Evolutionary conservation across 2,797 vertebrate genomes (phyloP).

Genomic region (Masticophis lateralis): DNA sequence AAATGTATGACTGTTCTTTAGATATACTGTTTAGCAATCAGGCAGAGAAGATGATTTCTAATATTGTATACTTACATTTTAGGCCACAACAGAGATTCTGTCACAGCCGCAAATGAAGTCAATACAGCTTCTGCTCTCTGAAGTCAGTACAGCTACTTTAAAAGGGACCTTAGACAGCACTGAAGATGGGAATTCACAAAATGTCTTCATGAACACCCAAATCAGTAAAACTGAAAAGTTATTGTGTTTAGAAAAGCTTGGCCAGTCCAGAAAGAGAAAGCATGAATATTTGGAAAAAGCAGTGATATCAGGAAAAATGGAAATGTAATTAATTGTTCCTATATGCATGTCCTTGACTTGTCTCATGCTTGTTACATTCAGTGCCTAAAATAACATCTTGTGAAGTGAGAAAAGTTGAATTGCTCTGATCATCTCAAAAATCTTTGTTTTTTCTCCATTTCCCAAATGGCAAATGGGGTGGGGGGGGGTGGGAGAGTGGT

Average conservation of each 20-base stretch:
- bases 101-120: conserved; percentile 4
- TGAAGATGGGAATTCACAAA: conserved; percentile 33
- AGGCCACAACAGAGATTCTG: conserved; percentile 52
- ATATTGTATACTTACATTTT: conserved; percentile 35
- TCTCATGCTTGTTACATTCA: not conserved
- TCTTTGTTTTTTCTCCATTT: not conserved
- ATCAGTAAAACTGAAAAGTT: conserved; percentile 63
- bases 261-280: conserved; percentile 70
- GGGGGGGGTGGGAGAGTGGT: fast-evolving
- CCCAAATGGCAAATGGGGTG: not conserved
- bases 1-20: not conserved
- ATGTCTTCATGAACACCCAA: conserved; percentile 50
- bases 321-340: conserved; percentile 8
- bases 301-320: conserved; percentile 27
- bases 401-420: not conserved
- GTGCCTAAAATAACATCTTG: not conserved
- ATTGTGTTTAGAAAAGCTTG: conserved; percentile 58
- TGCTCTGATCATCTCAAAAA: not conserved
- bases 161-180: conserved; percentile 4
- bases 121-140: not conserved
- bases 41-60: not conserved
- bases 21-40: not conserved
- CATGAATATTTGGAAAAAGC: conserved; percentile 42
- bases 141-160: conserved; percentile 14
- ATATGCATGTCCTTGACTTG: not conserved